Evolutionary conservation across 2,888 invertebrate species (phyloP).

Genomic region (Tachina grossa): DNA sequence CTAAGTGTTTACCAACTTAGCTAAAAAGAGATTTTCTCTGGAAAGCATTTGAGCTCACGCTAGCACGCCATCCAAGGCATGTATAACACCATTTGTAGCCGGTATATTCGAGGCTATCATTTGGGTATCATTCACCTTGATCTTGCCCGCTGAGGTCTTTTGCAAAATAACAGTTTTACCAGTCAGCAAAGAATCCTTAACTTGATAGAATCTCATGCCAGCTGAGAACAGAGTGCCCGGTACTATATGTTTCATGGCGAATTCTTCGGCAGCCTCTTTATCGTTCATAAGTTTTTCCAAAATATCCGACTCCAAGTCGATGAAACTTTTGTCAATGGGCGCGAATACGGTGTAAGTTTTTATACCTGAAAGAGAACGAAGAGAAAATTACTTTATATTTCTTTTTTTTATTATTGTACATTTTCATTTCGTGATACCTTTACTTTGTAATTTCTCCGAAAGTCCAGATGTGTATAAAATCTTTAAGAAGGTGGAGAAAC

Average conservation of each 20-base stretch:
- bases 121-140: slow-evolving; percentile 92
- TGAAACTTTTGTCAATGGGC: slow-evolving; percentile 92
- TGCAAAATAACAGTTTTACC: slow-evolving; percentile 90
- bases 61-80: slow-evolving; percentile 89
- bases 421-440: slow-evolving; percentile 76
- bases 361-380: slow-evolving; percentile 84
- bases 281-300: slow-evolving; percentile 86
- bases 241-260: slow-evolving; percentile 90
- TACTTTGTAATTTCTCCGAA: slow-evolving; percentile 85
- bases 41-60: slow-evolving; percentile 81
- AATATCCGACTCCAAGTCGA: slow-evolving; percentile 86
- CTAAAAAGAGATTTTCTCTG: not conserved
- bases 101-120: slow-evolving; percentile 93
- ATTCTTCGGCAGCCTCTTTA: slow-evolving; percentile 87
- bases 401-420: not conserved
- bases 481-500: slow-evolving; percentile 91
- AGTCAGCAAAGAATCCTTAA: slow-evolving; percentile 89
- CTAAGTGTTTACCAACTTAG: slow-evolving; percentile 67
- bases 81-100: slow-evolving; percentile 93
- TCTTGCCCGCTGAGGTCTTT: slow-evolving; percentile 89
- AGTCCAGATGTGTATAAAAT: slow-evolving; percentile 90
- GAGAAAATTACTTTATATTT: not conserved
- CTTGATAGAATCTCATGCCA: slow-evolving; percentile 94
- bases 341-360: slow-evolving; percentile 94
- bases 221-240: slow-evolving; percentile 92